Evolutionary conservation across 2,113 vertebrate species (phyloP).

Genomic region (Gallinago media): DNA sequence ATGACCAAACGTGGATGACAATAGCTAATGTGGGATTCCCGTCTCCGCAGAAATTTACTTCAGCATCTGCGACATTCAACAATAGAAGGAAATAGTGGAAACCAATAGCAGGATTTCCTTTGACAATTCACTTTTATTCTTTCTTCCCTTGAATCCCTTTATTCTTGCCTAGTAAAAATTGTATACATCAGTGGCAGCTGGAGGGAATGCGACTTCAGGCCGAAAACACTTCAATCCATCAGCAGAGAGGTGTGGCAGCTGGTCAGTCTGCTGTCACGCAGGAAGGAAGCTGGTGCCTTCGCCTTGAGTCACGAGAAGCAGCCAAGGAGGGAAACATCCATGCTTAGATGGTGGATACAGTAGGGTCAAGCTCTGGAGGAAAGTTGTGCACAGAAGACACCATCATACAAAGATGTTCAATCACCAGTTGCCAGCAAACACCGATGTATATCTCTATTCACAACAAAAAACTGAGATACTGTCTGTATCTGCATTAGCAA

Average conservation of each 20-base stretch:
- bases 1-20: constrained; percentile 5
- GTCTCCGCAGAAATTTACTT: neutral
- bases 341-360: neutral
- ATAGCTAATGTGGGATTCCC: constrained; percentile 29
- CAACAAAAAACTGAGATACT: neutral
- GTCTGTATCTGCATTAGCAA: neutral
- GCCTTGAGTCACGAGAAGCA: neutral
- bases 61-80: constrained; percentile 27
- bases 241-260: constrained; percentile 3
- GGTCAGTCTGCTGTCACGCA: neutral
- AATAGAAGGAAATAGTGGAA: constrained; percentile 59
- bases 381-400: neutral
- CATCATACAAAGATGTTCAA: neutral
- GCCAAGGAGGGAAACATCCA: neutral
- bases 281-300: neutral
- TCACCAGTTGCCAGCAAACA: neutral
- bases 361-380: neutral
- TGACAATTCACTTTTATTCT: constrained; percentile 58
- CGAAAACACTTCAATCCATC: constrained; percentile 40
- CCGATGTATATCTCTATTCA: neutral
- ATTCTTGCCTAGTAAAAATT: constrained; percentile 61
- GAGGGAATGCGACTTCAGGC: constrained; percentile 1
- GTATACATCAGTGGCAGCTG: neutral
- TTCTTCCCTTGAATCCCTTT: constrained; percentile 54
- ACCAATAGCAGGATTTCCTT: constrained; percentile 64